Conservation (phyloP, 64 coral and sea anemone species). For the Pachyseris speciosa region DNA sequence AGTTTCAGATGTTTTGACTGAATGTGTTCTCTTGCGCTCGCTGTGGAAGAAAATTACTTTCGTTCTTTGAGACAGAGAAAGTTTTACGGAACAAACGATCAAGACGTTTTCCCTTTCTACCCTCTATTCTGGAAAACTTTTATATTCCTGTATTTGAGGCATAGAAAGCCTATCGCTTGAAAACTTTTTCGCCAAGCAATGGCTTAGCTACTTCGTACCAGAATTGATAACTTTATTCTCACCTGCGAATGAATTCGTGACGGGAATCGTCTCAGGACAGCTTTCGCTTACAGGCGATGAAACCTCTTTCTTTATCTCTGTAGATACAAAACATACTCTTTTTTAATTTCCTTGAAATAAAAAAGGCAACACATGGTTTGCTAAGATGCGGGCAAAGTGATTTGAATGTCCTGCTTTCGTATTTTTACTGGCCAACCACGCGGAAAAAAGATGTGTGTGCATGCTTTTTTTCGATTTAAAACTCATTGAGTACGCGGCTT, state of each 20-base stretch:
- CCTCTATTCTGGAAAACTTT: not conserved
- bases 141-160: not conserved
- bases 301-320: constrained; percentile 92
- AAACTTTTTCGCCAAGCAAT: constrained; percentile 19
- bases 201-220: not conserved
- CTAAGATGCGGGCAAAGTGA: constrained; percentile 20
- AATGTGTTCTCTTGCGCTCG: not conserved
- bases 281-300: constrained; percentile 61
- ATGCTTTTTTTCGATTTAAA: constrained; percentile 23
- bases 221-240: constrained; percentile 39
- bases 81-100: too few relatives aligned
- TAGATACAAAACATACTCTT: constrained; percentile 19
- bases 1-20: not conserved
- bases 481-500: not conserved
- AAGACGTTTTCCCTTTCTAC: not conserved
- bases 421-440: not conserved
- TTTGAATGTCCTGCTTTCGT: not conserved
- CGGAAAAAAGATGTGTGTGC: not conserved
- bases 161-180: constrained; percentile 48
- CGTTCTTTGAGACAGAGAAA: too few relatives aligned
- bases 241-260: constrained; percentile 71
- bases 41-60: not conserved
- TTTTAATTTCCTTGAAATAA: not conserved
- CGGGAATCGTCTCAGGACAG: constrained; percentile 51
- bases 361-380: constrained; percentile 3